A percentile compares a stretch with the other conserved stretches of the same genome.
Evolutionary conservation across 2,797 vertebrate genomes (phyloP).

Genomic region (Scolopax rusticola): DNA sequence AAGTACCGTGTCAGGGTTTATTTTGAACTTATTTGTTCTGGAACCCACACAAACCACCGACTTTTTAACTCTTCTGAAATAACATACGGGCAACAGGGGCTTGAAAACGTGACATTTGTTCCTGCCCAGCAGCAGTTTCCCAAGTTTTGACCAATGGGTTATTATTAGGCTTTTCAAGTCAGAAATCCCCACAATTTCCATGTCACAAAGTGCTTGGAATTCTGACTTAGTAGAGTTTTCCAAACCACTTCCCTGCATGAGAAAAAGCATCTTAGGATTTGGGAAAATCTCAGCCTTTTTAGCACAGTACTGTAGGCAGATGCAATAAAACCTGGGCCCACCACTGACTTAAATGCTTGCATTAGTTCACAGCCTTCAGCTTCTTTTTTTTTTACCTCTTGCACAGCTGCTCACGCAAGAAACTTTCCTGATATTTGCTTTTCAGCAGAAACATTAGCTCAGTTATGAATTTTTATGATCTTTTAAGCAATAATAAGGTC

Average conservation of each 20-base stretch:
- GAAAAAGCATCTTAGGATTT: background rate
- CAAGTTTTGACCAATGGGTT: background rate
- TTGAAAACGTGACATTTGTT: background rate
- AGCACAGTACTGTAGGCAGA: background rate
- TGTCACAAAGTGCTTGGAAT: background rate
- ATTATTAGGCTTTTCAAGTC: background rate
- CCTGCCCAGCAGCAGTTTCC: background rate
- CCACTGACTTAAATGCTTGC: background rate
- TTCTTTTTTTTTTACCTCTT: background rate
- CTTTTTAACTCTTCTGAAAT: background rate
- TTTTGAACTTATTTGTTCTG: background rate
- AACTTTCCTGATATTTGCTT: background rate
- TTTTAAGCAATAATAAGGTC: slow-evolving; percentile 51
- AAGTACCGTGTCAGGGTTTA: accelerated
- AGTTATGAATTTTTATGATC: background rate
- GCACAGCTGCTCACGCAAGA: background rate
- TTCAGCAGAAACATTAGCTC: background rate
- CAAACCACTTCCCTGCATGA: background rate
- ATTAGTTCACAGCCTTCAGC: background rate
- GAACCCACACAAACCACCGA: background rate
- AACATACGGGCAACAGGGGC: background rate
- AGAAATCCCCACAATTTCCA: background rate
- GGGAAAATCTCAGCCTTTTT: background rate
- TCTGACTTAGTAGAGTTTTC: background rate
- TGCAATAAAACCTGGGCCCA: background rate